Base-by-base conservation (phyloP, 2,113 vertebrate genomes). In the Pungitius pungitius region DNA sequence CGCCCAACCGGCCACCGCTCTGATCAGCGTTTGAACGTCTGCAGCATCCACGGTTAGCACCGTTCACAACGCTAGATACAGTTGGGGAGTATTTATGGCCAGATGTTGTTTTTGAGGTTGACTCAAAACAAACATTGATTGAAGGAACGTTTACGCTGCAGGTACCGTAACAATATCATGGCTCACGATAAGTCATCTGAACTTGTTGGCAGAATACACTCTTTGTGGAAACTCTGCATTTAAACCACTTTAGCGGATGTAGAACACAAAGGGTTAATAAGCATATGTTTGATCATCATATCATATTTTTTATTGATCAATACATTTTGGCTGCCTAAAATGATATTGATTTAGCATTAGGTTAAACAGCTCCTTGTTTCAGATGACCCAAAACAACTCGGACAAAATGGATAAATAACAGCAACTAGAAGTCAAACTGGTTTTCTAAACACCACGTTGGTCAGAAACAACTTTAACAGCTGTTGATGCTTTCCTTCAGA, bases 401-500 rank as follows among this genome's bases (percentile, higher is more conserved):
- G 4, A 2, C 2, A 39, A 40, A 39, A 68, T 12, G 0, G 4
- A 45, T 13, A 15, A 20, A 33, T 12, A 58, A 54, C 24, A 58
- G 42, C 27, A 26, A 6, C 9, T 6, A 7, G 3, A 51, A 51
- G 40, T 58, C 54, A 59, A 58, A 66, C 22, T 17, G 61, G 11
- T 27, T 65, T 30, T 22, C 30, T 35, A 2, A 47, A 45, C 17
- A 43, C 20, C 2, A 55, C 12, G 1, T 39, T 6, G 2, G 14
- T 62, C 1, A 47, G 27, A 30, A 47, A 51, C 47, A n/a, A 14
- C 17, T 47, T 66, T 26, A 68, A 24, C 59, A 51, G 12, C 42
- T 52, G 49, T 54, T 54, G 33, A 58, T 52, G 55, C 26, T 51
- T 59, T 58, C 27, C 60, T 43, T 35, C 35, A 49, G 42, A 63